Evolutionary conservation across 2,113 vertebrate genomes (phyloP).

Genomic region (Ochotona princeps): DNA sequence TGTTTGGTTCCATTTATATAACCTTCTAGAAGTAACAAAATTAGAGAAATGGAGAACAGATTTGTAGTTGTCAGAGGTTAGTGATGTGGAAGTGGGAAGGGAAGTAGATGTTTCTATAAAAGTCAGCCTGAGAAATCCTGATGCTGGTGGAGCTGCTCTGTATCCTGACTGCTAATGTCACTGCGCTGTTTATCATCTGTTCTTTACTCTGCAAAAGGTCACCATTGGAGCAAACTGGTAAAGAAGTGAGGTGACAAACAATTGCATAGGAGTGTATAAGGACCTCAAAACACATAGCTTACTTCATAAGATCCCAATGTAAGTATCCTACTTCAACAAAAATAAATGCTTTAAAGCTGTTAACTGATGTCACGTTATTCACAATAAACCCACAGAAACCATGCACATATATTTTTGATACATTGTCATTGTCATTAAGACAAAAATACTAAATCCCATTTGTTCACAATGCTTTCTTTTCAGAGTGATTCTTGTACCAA

Average conservation of each 20-base stretch:
- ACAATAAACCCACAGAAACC: slow-evolving; percentile 1
- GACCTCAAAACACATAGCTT: neutral
- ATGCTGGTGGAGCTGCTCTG: neutral
- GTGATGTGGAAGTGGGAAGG: neutral
- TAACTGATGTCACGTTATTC: neutral
- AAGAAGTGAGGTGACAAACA: neutral
- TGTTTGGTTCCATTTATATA: neutral
- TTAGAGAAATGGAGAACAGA: neutral
- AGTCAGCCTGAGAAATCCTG: neutral
- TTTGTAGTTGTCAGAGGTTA: neutral
- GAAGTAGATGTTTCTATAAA: neutral
- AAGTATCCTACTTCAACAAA: neutral
- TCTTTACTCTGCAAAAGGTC: neutral
- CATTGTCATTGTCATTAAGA: neutral
- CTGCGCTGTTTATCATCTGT: neutral
- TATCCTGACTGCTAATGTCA: neutral
- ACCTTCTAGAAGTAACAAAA: neutral
- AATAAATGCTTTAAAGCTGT: neutral
- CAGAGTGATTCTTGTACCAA: neutral
- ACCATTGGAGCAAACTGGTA: neutral
- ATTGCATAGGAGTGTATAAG: neutral
- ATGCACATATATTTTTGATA: slow-evolving; percentile 7
- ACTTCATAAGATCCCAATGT: neutral
- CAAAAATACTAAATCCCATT: neutral
- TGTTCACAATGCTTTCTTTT: neutral